Percentiles rank a stretch among this genome's conserved stretches.
Conservation (phyloP, 2,113 vertebrate genomes). For the Propithecus coquereli region DNA sequence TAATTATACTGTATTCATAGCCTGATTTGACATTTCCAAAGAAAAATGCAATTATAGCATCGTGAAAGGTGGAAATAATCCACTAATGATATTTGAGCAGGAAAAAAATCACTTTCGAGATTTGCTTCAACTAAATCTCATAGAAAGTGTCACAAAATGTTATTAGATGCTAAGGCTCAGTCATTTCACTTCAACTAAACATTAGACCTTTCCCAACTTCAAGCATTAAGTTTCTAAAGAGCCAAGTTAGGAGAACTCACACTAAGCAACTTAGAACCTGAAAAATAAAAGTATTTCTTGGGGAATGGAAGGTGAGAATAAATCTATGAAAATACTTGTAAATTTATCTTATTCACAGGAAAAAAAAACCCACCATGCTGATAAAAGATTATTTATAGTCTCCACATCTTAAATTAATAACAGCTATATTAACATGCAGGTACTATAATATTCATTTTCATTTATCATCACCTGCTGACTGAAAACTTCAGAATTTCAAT, state of each 20-base stretch:
- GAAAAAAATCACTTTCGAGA: not conserved
- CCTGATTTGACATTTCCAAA: slow-evolving; percentile 70
- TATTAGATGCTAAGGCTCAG: not conserved
- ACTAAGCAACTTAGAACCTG: not conserved
- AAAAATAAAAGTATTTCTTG: not conserved
- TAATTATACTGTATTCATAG: slow-evolving; percentile 68
- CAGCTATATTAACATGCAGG: not conserved
- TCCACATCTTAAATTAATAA: slow-evolving; percentile 6
- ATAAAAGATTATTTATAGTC: slow-evolving; percentile 15
- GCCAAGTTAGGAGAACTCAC: not conserved
- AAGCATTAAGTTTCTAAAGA: not conserved
- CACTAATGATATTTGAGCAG: slow-evolving; percentile 47
- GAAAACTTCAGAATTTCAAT: slow-evolving; percentile 10
- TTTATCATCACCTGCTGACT: not conserved
- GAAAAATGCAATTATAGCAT: slow-evolving; percentile 69
- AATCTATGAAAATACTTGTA: not conserved
- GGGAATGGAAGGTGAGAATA: not conserved
- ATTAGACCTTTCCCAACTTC: not conserved
- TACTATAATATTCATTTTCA: not conserved
- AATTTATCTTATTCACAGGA: not conserved
- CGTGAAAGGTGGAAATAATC: slow-evolving; percentile 49
- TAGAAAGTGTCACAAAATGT: not conserved
- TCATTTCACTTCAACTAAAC: not conserved
- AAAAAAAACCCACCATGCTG: not conserved
- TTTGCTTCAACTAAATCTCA: not conserved